A percentile compares a stretch with the other conserved stretches of the same genome.
phyloP scores from a whole-genome alignment of 2,113 vertebrate species.

The Ursus arctos region DNA sequence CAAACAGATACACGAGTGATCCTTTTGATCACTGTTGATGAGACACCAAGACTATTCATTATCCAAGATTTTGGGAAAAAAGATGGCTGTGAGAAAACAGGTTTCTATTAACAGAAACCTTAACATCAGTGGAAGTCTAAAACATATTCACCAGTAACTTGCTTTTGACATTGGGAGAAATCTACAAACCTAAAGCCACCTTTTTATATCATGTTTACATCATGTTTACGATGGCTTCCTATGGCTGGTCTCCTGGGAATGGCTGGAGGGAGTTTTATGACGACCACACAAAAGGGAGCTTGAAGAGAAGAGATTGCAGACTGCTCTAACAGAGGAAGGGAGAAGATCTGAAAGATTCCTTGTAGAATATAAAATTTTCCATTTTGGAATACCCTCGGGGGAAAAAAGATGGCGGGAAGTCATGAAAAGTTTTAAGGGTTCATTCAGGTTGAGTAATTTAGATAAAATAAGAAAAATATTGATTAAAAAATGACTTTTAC shows the following conservation, averaged over 20 bases:
- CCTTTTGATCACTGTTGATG: neutral
- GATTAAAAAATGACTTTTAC: neutral
- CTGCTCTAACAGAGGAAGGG: neutral
- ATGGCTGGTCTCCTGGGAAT: neutral
- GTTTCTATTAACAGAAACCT: neutral
- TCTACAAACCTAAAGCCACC: neutral
- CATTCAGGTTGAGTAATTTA: neutral
- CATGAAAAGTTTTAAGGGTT: constrained; percentile 33
- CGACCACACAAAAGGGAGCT: neutral
- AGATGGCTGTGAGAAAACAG: neutral
- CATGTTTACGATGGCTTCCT: neutral
- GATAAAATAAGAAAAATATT: neutral
- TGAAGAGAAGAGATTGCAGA: neutral
- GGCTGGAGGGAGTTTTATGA: neutral
- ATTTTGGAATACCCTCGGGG: constrained; percentile 65
- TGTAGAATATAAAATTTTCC: constrained; percentile 42
- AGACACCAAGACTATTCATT: neutral
- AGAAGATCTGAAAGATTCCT: constrained; percentile 68
- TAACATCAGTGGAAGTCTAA: neutral
- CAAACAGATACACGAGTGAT: neutral
- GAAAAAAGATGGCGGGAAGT: constrained; percentile 10
- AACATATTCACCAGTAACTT: neutral
- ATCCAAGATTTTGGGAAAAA: neutral
- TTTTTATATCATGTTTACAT: neutral
- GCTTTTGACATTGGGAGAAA: neutral